phyloP scores from a whole-genome alignment of 1,140 invertebrate genomes.

The Gryllus bimaculatus region DNA sequence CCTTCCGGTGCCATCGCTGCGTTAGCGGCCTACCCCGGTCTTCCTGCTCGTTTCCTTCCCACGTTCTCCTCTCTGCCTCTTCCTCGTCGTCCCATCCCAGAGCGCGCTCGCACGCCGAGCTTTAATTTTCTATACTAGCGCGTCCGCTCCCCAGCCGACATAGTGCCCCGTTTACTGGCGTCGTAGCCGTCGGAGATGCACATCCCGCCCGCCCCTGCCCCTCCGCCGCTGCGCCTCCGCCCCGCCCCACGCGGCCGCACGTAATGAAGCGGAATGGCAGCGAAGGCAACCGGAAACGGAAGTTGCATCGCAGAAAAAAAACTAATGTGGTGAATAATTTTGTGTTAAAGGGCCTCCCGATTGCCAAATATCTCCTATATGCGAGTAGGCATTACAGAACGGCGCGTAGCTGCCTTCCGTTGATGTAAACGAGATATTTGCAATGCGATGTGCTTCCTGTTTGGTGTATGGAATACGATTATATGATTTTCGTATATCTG shows the following conservation, averaged over 20 bases:
- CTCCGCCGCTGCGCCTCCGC: not conserved
- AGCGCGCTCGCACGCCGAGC: not conserved
- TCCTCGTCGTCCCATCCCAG: too few species aligned
- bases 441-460: not conserved
- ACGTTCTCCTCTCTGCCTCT: too few species aligned
- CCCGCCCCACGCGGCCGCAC: not conserved
- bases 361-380: not conserved
- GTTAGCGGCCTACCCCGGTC: too few species aligned
- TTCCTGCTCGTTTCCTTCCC: too few species aligned
- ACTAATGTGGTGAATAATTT: not conserved
- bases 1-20: too few species aligned
- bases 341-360: not conserved
- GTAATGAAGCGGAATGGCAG: not conserved
- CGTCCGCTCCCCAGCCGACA: not conserved
- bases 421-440: not conserved
- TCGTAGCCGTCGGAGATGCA: not conserved
- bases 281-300: not conserved
- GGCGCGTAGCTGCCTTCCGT: not conserved
- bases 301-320: not conserved
- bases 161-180: not conserved
- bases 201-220: too few species aligned
- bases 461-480: too few species aligned
- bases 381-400: not conserved
- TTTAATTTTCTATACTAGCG: conserved; percentile 5
- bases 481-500: too few species aligned